Percentiles rank a stretch among this genome's conserved stretches.
phyloP scores from a whole-genome alignment of 2,113 vertebrate genomes.

The Campylomormyrus tamandua region DNA sequence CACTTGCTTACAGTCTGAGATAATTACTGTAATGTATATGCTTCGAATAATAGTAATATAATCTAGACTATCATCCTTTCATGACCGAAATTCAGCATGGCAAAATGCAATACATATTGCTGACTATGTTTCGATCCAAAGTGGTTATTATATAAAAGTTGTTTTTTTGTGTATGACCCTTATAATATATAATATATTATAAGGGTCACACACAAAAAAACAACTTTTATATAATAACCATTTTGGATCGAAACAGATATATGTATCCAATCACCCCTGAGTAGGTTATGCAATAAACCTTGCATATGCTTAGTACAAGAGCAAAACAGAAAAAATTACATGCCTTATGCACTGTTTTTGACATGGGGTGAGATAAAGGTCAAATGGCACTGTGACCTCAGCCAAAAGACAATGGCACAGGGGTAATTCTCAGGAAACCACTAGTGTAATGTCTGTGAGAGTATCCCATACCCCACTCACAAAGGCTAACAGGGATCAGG shows the following conservation, averaged over 20 bases:
- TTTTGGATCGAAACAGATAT: not conserved
- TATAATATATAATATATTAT: not conserved
- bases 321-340: not conserved
- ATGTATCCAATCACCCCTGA: not conserved
- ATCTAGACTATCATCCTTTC: slow-evolving; percentile 2
- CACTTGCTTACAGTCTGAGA: not conserved
- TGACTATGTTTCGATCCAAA: not conserved
- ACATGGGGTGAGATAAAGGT: not conserved
- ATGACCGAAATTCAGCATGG: not conserved
- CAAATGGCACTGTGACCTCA: not conserved
- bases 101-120: not conserved
- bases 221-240: not conserved
- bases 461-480: not conserved
- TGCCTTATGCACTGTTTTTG: not conserved
- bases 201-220: not conserved
- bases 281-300: not conserved
- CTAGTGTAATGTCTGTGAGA: not conserved
- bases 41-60: not conserved
- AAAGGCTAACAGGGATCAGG: not conserved
- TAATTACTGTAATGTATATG: not conserved
- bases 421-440: not conserved
- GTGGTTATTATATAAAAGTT: not conserved
- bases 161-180: not conserved
- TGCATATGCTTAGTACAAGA: not conserved
- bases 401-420: not conserved